Evolutionary conservation across 2,113 vertebrate species (phyloP).

Genomic region (Syngnathoides biaculeatus): DNA sequence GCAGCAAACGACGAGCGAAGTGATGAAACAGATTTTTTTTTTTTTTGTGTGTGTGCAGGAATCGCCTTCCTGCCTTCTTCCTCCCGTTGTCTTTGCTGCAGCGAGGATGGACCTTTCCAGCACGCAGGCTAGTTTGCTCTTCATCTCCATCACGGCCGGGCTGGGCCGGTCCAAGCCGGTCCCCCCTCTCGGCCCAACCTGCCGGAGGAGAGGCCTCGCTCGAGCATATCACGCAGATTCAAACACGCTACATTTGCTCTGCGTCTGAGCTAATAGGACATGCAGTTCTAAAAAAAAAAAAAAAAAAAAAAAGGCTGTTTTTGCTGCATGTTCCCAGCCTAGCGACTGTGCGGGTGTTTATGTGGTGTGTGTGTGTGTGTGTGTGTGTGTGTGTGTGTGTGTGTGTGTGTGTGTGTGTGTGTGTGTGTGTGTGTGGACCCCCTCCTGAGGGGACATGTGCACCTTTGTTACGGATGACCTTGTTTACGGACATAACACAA

Average conservation of each 20-base stretch:
- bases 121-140: slow-evolving; percentile 49
- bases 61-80: slow-evolving; percentile 39
- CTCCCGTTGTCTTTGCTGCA: slow-evolving; percentile 45
- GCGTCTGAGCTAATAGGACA: slow-evolving; percentile 59
- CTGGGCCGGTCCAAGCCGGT: slow-evolving; percentile 17
- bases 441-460: slow-evolving; percentile 64
- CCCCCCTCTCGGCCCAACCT: slow-evolving; percentile 54
- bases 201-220: slow-evolving; percentile 56
- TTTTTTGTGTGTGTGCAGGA: too few relatives aligned
- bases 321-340: slow-evolving; percentile 39
- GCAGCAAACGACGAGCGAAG: slow-evolving; percentile 34
- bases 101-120: slow-evolving; percentile 38
- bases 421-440: slow-evolving; percentile 25
- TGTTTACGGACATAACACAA: slow-evolving; percentile 72
- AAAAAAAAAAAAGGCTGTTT: slow-evolving; percentile 56
- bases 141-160: slow-evolving; percentile 44
- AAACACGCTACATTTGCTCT: slow-evolving; percentile 65
- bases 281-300: slow-evolving; percentile 60
- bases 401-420: slow-evolving; percentile 15
- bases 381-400: slow-evolving; percentile 31
- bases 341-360: too few relatives aligned
- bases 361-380: slow-evolving; percentile 16
- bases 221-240: slow-evolving; percentile 60
- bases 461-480: slow-evolving; percentile 77
- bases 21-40: slow-evolving; percentile 39